A percentile compares a stretch with the other conserved stretches of the same genome.
These are phyloP conservation scores for Bryconaethiops microstoma DNA, from an alignment of 2,797 vertebrate genomes.

Conservation along the genomic window DNA sequence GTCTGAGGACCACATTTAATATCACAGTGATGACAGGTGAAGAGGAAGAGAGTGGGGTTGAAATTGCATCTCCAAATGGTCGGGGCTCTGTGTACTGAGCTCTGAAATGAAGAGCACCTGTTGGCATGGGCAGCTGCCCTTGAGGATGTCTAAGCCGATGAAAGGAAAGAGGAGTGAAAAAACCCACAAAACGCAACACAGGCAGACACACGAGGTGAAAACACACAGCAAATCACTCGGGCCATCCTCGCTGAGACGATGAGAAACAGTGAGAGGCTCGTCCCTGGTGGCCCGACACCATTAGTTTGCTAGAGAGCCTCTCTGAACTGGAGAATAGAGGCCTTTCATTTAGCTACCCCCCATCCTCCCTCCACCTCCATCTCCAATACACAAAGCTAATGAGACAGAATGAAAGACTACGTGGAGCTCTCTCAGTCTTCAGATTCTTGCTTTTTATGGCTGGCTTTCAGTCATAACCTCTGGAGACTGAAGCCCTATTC, in stretches of 20 bases:
- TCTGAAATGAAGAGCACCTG: slow-evolving; percentile 44
- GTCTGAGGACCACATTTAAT: slow-evolving; percentile 34
- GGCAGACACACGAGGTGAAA: neutral
- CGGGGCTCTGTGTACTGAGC: slow-evolving; percentile 28
- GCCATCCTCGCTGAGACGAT: neutral
- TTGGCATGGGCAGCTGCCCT: slow-evolving; percentile 23
- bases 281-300: slow-evolving; percentile 23
- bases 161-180: slow-evolving; percentile 38
- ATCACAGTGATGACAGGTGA: slow-evolving; percentile 31
- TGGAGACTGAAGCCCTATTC: neutral
- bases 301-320: slow-evolving; percentile 38
- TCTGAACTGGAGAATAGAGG: slow-evolving; percentile 20
- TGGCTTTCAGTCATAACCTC: neutral
- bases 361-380: neutral
- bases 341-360: slow-evolving; percentile 13
- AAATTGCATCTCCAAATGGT: slow-evolving; percentile 39
- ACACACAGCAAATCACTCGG: neutral
- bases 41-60: neutral
- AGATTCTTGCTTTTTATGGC: neutral
- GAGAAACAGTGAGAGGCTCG: neutral
- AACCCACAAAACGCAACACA: slow-evolving; percentile 1
- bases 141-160: slow-evolving; percentile 6
- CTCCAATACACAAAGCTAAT: slow-evolving; percentile 19
- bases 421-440: slow-evolving; percentile 1
- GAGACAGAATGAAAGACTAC: slow-evolving; percentile 5